Base-by-base conservation (phyloP, 2,797 vertebrate species). In the Luscinia megarhynchos region DNA sequence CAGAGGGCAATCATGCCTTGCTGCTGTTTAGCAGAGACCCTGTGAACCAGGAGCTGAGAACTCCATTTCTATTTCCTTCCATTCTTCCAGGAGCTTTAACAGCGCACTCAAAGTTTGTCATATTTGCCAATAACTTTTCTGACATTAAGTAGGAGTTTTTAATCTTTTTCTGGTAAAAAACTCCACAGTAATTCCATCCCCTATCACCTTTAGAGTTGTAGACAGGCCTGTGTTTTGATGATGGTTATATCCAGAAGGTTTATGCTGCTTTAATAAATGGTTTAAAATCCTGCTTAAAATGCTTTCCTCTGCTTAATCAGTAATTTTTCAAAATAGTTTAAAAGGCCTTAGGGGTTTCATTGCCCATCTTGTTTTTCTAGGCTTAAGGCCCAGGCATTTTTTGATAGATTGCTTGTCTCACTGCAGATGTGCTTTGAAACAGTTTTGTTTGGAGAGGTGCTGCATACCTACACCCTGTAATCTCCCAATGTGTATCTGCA, bases 361-460 rank as follows among this genome's bases (percentile, higher is more conserved):
- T 94, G 62, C n/a, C 79, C 41, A 40, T 93, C 64, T 93, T 96
- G 93, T 94, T 87, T 78, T 93, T 85, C 87, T 93, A 96, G 91
- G 95, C 89, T 84, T 77, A 58, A 89, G 69, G 79, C 89, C 94
- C 64, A 68, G 41, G 62, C 54, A 55, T 53, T 91, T 93, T 90
- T 88, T 91, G 85, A 92, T 75, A 81, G 68, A 86, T 54, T 88
- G 87, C 58, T 50, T 23, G 3, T 83, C n/a, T 91, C 66, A 64
- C 36, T 94, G 78, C 64, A 84, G 73, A 69, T 72, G 75, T 83
- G 46, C 24, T 94, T 81, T 55, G 40, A 94, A 68, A 66, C 24
- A 78, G 85, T 85, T 95, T 93, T 87, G 14, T 91, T 96, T 95
- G 89, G 87, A 94, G 73, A 81, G 4, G 22, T 72, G 51, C 46